Evolutionary conservation across 2,888 invertebrate species (phyloP), one percentile per base, ranked within the genome.

Genomic region (Drosophila incognita): DNA sequence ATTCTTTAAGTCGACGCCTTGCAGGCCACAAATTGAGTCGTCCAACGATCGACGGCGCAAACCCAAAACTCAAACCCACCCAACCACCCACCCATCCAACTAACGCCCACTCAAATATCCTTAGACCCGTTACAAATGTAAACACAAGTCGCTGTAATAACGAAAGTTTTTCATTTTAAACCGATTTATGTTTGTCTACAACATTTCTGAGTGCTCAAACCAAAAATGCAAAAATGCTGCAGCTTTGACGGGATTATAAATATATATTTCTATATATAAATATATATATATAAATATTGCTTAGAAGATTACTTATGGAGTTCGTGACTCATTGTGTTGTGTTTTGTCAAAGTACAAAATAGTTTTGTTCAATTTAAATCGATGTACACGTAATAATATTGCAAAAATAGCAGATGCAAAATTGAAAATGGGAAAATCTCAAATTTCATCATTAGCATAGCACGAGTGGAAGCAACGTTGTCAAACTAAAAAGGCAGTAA

Each of bases 1-100:
- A 89, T 89, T 89, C 89, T 82, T 86, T 86, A 86, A 86, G 90
- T 74, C 86, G 80, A 59, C 68, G 48, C 35, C 48, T 59, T 59
- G 27, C 53, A 42, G 60, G 63, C 70, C 60, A 48, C 70, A 60
- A 72, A 72, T 75, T 80, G 70, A 72, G 58, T 63, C 66, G 54
- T 49, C 53, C 66, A 58, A 24, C 56, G 69, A 83, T 82, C 75
- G 77, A 62, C 76, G 48, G 15, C 38, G 31, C 48, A 29, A 15
- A 18, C 13, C 35, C 53, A 5, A 29, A 4, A 7, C 1, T 27
- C 57, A 7, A 36, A 24, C 7, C 24, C 21, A 21, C 1, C 36
- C 48, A 8, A 27, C 21, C 21, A 11, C 33, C n/a, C 42, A 10
- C n/a, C 1, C 15, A 13, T 6, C 33, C 18, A 24, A 46, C 27